Evolutionary conservation across 2,797 vertebrate genomes (phyloP).

Genomic region (Amblyopsis hoosieri): DNA sequence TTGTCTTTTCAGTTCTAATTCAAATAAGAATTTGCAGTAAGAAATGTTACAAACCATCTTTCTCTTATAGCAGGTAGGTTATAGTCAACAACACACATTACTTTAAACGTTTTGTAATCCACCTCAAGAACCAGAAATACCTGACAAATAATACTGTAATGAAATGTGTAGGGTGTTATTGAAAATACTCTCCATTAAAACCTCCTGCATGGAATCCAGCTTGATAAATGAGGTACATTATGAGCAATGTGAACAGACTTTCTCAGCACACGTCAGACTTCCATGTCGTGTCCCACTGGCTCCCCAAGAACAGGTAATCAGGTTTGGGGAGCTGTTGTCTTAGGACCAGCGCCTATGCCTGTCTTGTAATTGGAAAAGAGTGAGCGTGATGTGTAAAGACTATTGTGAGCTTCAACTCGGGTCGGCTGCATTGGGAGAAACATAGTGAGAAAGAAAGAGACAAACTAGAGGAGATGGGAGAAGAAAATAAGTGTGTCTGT

Average conservation of each 20-base stretch:
- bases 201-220: conserved; percentile 12
- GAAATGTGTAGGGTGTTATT: conserved; percentile 32
- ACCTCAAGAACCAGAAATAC: conserved; percentile 5
- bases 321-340: conserved; percentile 67
- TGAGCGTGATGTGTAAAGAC: conserved; percentile 63
- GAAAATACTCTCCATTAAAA: conserved; percentile 14
- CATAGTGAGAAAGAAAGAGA: conserved; percentile 15
- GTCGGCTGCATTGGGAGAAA: conserved; percentile 7
- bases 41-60: neutral
- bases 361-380: conserved; percentile 72
- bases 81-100: too few species aligned
- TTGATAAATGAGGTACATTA: conserved; percentile 44
- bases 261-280: conserved; percentile 33
- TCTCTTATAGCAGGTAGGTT: neutral
- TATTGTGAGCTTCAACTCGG: conserved; percentile 30
- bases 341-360: conserved; percentile 58
- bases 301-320: conserved; percentile 70
- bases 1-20: too few species aligned
- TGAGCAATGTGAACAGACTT: conserved; percentile 32
- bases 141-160: conserved; percentile 12
- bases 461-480: conserved; percentile 5
- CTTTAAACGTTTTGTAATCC: neutral
- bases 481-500: conserved; percentile 23
- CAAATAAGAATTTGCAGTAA: neutral
- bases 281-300: conserved; percentile 55